Base-by-base conservation (phyloP, 2,888 invertebrate species). In the Scaptomyza cyrtandrae region DNA sequence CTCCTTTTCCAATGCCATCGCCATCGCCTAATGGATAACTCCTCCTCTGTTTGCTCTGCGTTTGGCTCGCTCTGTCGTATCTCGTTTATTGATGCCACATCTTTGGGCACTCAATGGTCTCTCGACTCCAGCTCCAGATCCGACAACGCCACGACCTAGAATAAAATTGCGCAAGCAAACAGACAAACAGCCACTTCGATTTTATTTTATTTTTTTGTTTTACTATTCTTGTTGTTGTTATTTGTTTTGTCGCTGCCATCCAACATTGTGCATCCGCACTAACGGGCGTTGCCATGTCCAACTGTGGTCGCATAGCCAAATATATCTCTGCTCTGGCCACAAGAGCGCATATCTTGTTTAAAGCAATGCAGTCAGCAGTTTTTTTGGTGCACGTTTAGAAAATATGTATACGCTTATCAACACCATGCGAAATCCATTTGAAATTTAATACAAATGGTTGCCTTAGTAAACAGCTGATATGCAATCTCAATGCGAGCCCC, bases 1-100 rank as follows among this genome's bases (percentile, higher is more conserved):
- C 52, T 77, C 80, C 87, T 80, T 41, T 70, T 57, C 59, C 76
- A 63, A 16, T 67, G 56, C 50, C 68, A 50, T 19, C 73, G 54
- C 11, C 6, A 19, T 57, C 56, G 57, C 61, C 71, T 83, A 86
- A 80, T 86, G 81, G 75, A 71, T 61, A 69, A 67, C 73, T 56
- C 85, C 67, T 41, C 16, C 16, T 10, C 52, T 71, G 61, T 67
- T 65, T 76, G 62, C 61, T 50, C 64, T 61, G 41, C 55, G 72
- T 67, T 83, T 71, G 78, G 61, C 71, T 62, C 43, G 27, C 61
- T 67, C 81, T 68, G 63, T 75, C 77, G 83, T 82, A 85, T 87
- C 89, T 82, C 66, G 75, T 72, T 85, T 88, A 82, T 87, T 87
- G 86, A 77, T 72, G 89, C 70, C 66, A 74, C 69, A 77, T 75